Conservation (phyloP, 2,113 vertebrate species). For the Notechis scutatus region DNA sequence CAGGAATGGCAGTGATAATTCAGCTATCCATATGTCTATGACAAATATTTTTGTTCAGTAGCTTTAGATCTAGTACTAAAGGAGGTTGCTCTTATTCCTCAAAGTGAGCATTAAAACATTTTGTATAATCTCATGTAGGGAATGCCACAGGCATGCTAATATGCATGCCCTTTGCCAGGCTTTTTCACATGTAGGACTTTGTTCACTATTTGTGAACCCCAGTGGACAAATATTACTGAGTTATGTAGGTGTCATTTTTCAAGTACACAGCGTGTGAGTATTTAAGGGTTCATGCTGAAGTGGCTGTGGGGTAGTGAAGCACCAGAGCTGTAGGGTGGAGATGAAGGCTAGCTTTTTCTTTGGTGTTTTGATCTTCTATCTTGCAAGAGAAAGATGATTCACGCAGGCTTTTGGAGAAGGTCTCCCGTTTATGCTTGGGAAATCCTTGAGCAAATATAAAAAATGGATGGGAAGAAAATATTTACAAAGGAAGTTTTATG, state of each 20-base stretch:
- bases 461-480: constrained; percentile 12
- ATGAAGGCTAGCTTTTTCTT: constrained; percentile 18
- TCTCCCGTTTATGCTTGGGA: constrained; percentile 26
- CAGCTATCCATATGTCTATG: not conserved
- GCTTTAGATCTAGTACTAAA: not conserved
- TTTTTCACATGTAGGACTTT: not conserved
- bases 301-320: not conserved
- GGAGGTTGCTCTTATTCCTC: not conserved
- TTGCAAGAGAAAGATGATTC: constrained; percentile 20
- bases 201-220: constrained; percentile 29
- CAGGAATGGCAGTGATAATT: not conserved
- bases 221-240: constrained; percentile 44
- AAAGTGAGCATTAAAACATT: not conserved
- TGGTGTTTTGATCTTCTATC: constrained; percentile 13
- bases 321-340: not conserved
- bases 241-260: constrained; percentile 30
- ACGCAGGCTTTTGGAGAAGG: not conserved
- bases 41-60: constrained; percentile 1
- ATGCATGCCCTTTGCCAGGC: not conserved
- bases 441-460: not conserved
- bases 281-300: constrained; percentile 2
- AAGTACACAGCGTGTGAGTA: not conserved
- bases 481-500: not conserved
- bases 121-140: not conserved
- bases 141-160: not conserved